Percentiles rank a stretch among this genome's conserved stretches.
These are phyloP conservation scores for Periophthalmus modestus DNA, from an alignment of 2,113 vertebrate genomes.

Conservation along the genomic window DNA sequence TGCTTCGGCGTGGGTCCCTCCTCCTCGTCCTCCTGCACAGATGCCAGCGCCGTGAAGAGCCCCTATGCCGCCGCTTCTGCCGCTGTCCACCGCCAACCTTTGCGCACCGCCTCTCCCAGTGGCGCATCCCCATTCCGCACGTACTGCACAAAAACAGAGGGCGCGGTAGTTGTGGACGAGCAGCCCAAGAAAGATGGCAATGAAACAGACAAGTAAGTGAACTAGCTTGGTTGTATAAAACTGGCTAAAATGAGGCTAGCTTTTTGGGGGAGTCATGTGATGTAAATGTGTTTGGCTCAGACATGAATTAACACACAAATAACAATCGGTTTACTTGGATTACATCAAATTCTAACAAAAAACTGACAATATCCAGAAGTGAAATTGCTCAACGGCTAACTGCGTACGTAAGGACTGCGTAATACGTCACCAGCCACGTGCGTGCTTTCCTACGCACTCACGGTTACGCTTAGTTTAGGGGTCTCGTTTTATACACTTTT, in stretches of 20 bases:
- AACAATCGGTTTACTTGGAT: not conserved
- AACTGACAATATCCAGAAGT: not conserved
- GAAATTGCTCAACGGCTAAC: not conserved
- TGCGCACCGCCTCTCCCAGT: slow-evolving; percentile 19
- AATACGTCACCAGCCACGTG: not conserved
- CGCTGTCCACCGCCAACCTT: slow-evolving; percentile 17
- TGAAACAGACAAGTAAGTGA: slow-evolving; percentile 73
- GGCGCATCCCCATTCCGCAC: slow-evolving; percentile 23
- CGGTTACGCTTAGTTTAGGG: no score
- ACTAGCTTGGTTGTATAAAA: not conserved
- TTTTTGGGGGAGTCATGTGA: no score
- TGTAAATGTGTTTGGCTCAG: not conserved
- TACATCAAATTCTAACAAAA: not conserved
- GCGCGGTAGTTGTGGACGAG: slow-evolving; percentile 55
- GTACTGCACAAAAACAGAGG: slow-evolving; percentile 73
- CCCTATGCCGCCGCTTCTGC: slow-evolving; percentile 34
- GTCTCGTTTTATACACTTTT: no score
- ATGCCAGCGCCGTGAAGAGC: slow-evolving; percentile 39
- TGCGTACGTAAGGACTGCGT: not conserved
- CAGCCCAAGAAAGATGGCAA: slow-evolving; percentile 55
- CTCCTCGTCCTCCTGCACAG: slow-evolving; percentile 36
- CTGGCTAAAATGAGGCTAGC: slow-evolving; percentile 26
- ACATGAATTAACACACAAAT: not conserved
- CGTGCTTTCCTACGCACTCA: not conserved
- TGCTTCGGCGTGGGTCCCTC: slow-evolving; percentile 29